Conservation (phyloP, 2,888 invertebrate genomes). For the Globia sparganii region DNA sequence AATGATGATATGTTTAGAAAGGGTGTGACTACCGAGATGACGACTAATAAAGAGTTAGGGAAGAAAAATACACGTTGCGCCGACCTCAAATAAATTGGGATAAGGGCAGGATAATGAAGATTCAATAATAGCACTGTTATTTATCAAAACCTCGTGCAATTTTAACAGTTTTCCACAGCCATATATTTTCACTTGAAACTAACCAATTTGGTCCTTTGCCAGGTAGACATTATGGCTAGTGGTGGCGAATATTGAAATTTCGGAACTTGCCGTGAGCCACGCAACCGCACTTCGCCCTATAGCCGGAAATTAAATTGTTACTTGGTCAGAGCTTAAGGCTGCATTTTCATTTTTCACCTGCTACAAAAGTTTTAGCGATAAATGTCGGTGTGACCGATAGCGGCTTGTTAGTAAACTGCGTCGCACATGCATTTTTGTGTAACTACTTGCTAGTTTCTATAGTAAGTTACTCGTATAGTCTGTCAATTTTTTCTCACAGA, state of each 20-base stretch:
- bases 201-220: slow-evolving; percentile 51
- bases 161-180: neutral
- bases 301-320: slow-evolving; percentile 28
- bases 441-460: neutral
- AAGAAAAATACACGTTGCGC: neutral
- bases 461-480: neutral
- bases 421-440: neutral
- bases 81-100: neutral
- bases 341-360: slow-evolving; percentile 24
- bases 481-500: neutral
- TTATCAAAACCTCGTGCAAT: neutral
- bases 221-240: slow-evolving; percentile 41
- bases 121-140: neutral
- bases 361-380: slow-evolving; percentile 5
- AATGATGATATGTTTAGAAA: neutral
- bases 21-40: neutral
- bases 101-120: neutral
- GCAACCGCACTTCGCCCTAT: neutral
- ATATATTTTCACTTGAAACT: slow-evolving; percentile 35
- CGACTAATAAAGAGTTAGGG: neutral
- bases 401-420: neutral
- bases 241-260: slow-evolving; percentile 42
- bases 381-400: neutral
- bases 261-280: slow-evolving; percentile 12
- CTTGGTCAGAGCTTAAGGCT: neutral